Evolutionary conservation across 2,113 vertebrate genomes (phyloP).

Genomic region (Rhodinocichla rosea): DNA sequence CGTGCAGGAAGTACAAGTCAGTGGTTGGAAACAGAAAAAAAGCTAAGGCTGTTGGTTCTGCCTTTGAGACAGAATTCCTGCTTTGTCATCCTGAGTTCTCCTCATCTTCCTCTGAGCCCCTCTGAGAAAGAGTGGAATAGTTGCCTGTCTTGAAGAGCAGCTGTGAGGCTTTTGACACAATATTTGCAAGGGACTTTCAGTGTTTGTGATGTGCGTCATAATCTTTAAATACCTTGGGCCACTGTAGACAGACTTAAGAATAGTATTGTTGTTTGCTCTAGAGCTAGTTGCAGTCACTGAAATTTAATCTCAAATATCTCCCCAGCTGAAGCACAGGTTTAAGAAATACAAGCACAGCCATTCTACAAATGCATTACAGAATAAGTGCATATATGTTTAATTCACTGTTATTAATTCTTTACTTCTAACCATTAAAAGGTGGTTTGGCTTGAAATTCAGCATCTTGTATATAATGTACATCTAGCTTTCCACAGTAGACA

Average conservation of each 20-base stretch:
- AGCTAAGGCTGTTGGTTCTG: not conserved
- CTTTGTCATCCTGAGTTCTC: conserved; percentile 10
- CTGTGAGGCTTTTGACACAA: not conserved
- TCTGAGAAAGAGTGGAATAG: not conserved
- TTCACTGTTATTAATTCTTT: conserved; percentile 22
- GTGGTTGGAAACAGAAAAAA: not conserved
- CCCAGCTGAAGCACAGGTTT: not conserved
- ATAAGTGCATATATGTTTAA: not conserved
- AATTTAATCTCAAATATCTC: not conserved
- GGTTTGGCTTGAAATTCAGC: conserved; percentile 39
- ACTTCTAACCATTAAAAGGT: conserved; percentile 12
- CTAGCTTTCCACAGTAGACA: not conserved
- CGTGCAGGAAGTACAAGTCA: not conserved
- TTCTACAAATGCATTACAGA: not conserved
- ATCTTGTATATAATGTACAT: not conserved
- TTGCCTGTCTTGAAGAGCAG: not conserved
- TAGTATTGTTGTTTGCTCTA: not conserved
- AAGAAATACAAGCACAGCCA: not conserved
- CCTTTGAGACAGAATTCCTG: conserved; percentile 1
- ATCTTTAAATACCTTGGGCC: not conserved
- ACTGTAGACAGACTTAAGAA: not conserved
- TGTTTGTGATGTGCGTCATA: not conserved
- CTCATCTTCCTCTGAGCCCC: not conserved
- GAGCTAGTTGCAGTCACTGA: not conserved
- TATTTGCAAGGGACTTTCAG: not conserved